Evolutionary conservation across 2,113 vertebrate genomes (phyloP).

Genomic region (Myodes glareolus): DNA sequence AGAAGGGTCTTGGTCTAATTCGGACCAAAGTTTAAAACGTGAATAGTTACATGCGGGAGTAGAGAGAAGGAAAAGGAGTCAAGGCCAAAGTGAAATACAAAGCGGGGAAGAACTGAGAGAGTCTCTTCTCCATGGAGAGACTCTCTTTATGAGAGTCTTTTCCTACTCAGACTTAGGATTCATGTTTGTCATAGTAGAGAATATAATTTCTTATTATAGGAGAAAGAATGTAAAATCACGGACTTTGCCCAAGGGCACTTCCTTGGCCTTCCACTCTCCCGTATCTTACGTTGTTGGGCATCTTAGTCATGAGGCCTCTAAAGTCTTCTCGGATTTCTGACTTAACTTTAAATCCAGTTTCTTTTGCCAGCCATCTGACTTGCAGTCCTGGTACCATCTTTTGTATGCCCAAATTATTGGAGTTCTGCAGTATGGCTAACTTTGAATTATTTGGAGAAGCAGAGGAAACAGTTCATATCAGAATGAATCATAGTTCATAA

Average conservation of each 20-base stretch:
- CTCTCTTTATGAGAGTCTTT: conserved; percentile 7
- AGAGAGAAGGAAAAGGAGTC: conserved; percentile 13
- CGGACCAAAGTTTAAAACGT: conserved; percentile 3
- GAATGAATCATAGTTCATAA: not conserved
- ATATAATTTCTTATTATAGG: conserved; percentile 34
- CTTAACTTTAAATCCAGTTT: conserved; percentile 37
- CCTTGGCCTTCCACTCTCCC: not conserved
- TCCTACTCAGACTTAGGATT: not conserved
- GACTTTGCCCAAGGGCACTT: not conserved
- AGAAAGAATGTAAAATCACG: not conserved
- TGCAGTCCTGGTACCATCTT: conserved; percentile 24
- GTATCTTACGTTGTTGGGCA: not conserved
- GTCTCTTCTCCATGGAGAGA: not conserved
- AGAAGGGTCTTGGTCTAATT: not conserved
- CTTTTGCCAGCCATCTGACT: not conserved
- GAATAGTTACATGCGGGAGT: not conserved
- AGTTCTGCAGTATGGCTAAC: not conserved
- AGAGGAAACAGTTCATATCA: conserved; percentile 35
- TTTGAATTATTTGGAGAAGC: conserved; percentile 55
- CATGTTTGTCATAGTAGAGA: conserved; percentile 46
- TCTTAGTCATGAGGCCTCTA: conserved; percentile 13
- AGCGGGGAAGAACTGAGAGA: not conserved
- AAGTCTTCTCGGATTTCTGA: conserved; percentile 41
- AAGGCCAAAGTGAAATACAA: conserved; percentile 37
- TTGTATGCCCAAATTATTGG: conserved; percentile 27